Percentiles rank a stretch among this genome's conserved stretches.
phyloP scores from a whole-genome alignment of 2,113 vertebrate genomes.

The Eidolon helvum region DNA sequence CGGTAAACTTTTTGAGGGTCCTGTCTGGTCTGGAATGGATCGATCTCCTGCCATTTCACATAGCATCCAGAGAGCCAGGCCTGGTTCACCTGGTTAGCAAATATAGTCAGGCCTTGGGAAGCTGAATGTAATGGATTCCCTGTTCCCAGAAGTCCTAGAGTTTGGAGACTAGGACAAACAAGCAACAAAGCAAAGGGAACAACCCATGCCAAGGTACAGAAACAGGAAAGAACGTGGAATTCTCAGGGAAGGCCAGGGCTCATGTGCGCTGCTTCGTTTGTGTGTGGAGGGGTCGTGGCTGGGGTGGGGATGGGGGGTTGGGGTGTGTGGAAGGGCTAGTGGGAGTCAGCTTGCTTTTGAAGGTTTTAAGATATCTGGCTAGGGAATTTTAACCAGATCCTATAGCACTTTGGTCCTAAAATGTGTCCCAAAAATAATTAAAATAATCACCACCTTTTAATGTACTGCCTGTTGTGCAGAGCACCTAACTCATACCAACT shows the following conservation, averaged over 20 bases:
- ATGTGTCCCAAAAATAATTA: neutral
- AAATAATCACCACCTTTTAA: neutral
- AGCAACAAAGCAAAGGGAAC: neutral
- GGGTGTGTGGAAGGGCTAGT: neutral
- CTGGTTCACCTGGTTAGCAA: neutral
- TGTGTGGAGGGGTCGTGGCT: neutral
- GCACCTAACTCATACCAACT: accelerated
- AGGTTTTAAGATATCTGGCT: neutral
- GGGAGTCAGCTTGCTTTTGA: neutral
- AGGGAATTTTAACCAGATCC: neutral
- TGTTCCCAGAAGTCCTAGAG: neutral
- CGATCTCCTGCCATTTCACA: neutral
- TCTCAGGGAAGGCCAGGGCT: neutral
- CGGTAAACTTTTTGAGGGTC: neutral
- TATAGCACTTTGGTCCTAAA: neutral
- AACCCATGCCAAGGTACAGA: neutral
- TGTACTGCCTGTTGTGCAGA: accelerated
- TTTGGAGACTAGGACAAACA: neutral
- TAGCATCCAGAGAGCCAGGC: neutral
- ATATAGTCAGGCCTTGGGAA: neutral
- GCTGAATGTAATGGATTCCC: neutral
- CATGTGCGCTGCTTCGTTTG: neutral
- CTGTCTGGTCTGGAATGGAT: neutral
- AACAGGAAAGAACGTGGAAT: neutral
- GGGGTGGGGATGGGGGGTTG: neutral